Percentiles rank a stretch among this genome's conserved stretches.
Evolutionary conservation across 1,140 invertebrate genomes (phyloP).

Genomic region (Penaeus vannamei): DNA sequence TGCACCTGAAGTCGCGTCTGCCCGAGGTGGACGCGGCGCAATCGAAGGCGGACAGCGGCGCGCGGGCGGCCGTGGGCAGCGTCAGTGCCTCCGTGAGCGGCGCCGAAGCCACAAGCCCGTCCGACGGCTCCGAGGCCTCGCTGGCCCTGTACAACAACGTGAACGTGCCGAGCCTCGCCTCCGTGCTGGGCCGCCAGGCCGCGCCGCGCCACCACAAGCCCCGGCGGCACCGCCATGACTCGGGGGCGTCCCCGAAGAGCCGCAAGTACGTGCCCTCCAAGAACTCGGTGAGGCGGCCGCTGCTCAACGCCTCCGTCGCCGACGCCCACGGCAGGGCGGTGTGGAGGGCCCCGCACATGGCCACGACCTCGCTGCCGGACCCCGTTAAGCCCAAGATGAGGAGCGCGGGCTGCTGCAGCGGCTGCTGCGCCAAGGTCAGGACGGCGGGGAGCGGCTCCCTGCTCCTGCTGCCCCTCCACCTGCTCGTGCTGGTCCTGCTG

Average conservation of each 20-base stretch:
- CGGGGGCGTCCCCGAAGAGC: conserved; percentile 9
- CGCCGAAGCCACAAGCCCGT: too few species aligned
- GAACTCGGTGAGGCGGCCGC: background rate
- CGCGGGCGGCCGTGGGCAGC: too few species aligned
- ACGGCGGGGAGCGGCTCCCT: conserved; percentile 18
- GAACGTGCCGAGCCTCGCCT: too few species aligned
- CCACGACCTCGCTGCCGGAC: background rate
- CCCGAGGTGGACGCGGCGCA: too few species aligned
- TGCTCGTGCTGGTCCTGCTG: conserved; percentile 31
- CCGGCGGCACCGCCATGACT: too few species aligned
- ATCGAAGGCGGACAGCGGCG: too few species aligned
- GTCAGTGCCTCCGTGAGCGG: too few species aligned
- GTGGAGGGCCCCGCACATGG: conserved; percentile 23
- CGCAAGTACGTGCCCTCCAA: conserved; percentile 32
- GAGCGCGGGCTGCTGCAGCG: background rate
- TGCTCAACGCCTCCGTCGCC: background rate
- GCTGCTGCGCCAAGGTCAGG: conserved; percentile 7
- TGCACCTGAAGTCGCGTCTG: too few species aligned
- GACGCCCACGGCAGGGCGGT: conserved; percentile 27
- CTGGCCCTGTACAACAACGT: too few species aligned
- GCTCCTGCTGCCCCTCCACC: conserved; percentile 38
- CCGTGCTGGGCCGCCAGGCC: too few species aligned
- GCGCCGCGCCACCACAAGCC: too few species aligned
- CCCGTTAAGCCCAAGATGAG: conserved; percentile 4
- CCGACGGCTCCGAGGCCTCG: too few species aligned